Evolutionary conservation across 1,140 invertebrate species (phyloP).

Genomic region (Acyrthosiphon pisum): DNA sequence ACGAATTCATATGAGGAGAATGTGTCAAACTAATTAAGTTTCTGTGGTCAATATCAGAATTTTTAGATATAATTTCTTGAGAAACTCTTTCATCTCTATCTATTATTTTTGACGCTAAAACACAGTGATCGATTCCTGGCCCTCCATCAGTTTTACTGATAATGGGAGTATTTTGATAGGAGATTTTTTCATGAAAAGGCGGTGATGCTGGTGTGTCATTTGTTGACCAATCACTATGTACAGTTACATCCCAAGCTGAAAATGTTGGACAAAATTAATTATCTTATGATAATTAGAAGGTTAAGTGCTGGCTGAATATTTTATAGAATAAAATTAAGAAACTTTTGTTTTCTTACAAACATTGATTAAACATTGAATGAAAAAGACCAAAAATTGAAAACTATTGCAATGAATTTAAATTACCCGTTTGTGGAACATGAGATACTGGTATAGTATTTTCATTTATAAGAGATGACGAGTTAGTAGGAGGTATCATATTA

Average conservation of each 20-base stretch:
- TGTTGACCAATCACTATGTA: slow-evolving; percentile 31
- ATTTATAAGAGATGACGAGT: not conserved
- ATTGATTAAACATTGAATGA: not conserved
- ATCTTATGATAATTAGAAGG: not conserved
- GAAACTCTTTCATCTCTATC: slow-evolving; percentile 59
- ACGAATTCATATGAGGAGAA: slow-evolving; percentile 65
- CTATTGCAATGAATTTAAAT: not conserved
- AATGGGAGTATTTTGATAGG: slow-evolving; percentile 67
- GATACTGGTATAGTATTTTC: slow-evolving; percentile 8
- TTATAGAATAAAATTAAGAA: not conserved
- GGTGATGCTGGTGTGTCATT: slow-evolving; percentile 69
- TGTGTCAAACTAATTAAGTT: slow-evolving; percentile 84
- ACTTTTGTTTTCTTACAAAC: not conserved
- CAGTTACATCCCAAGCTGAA: slow-evolving; percentile 39
- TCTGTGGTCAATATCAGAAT: slow-evolving; percentile 74
- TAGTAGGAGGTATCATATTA: slow-evolving; percentile 11
- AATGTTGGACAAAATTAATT: not conserved
- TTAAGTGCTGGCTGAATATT: not conserved
- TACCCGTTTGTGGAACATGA: slow-evolving; percentile 29
- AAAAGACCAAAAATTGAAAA: not conserved
- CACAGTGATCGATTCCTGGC: slow-evolving; percentile 61
- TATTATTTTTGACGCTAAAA: slow-evolving; percentile 56
- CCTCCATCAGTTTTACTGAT: slow-evolving; percentile 63
- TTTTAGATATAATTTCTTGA: slow-evolving; percentile 32
- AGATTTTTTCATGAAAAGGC: slow-evolving; percentile 70